Base-by-base conservation (phyloP, 2,797 vertebrate species). In the Pterois miles region DNA sequence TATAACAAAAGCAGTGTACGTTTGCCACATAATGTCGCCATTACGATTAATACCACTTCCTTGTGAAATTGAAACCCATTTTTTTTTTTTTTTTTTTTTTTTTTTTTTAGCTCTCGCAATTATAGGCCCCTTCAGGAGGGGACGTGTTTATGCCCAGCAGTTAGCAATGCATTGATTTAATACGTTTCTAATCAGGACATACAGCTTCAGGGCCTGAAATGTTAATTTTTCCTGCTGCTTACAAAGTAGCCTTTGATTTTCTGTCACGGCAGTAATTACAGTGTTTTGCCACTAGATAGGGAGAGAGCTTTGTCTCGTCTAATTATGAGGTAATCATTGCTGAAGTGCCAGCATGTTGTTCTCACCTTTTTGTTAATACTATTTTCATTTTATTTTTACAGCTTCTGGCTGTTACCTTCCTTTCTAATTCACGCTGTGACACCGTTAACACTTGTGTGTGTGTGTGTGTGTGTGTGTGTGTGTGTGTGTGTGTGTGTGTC, bases 231-330 rank as follows among this genome's bases (percentile, higher is more conserved):
- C 96, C 96, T 96, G 97, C 96, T 89, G 96, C 97, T 97, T 97
- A 97, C 96, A 97, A 97, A 97, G 96, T 96, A 96, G 96, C 97
- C 96, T 98, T 99, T 98, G 97, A 98, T 99, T 99, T 99, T 96
- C 97, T 98, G 97, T 98, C 97, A 97, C 91, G 86, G 93, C 95
- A 97, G 97, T 99, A 98, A 99, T 99, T 98, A 98, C 97, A 97
- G 96, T 95, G 93, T 97, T 99, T 97, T 96, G 96, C 97, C 96
- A 96, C 97, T 98, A 97, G 97, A 98, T 96, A 97, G 96, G 94
- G 75, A 85, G 89, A 91, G 96, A 97, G 97, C 97, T 98, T 98
- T 99, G 97, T 98, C 97, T 98, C 96, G 94, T 97, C 97, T 98
- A 99, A 99, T 98, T 99, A 98, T 96, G 95, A 98, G 97, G 96